Evolutionary conservation across 2,888 invertebrate species (phyloP), one percentile per base, ranked within the genome.

Genomic region (Xestia xanthographa): DNA sequence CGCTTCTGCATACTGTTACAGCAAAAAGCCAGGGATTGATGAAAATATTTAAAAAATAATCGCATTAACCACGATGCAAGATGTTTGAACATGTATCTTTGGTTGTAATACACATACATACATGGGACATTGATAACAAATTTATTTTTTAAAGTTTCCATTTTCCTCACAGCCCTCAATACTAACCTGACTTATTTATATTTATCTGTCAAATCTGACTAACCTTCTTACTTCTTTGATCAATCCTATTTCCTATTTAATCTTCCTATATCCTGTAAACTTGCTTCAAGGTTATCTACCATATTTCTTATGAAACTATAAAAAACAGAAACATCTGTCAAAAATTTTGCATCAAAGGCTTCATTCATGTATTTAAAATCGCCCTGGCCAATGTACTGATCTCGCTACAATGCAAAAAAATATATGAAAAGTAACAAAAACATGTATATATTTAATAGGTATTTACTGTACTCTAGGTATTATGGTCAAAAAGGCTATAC

Each of bases 381-480:
- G 45, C 63, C 73, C 62, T 83, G 79, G 83, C 83, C 74, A 66
- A 75, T 58, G 77, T 86, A 72, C 78, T 65, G 85, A 78, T 82
- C 73, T 69, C 85, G 81, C 66, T 80, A 71, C 56, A 83, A 83
- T 86, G 74, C 76, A 74, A 86, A 20, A 34, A 72, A 75, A 77
- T 63, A 53, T 43, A 53, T 38, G 38, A 45, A 86, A 66, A 50
- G 20, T 63, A 60, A 71, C 43, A 66, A 53, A 84, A 68, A 66
- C 68, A 71, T 70, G 63, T 72, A 77, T 60, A 75, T 73, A 75
- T 75, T 60, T 66, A 68, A 62, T 71, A 75, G 68, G 50, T 76
- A 67, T 78, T 81, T 78, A 79, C 71, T 74, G 45, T 82, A 80
- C 58, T 68, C 66, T 71, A 81, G 83, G 73, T 87, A 86, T 79